phyloP scores from a whole-genome alignment of 2,797 vertebrate genomes.

The Argya squamiceps region DNA sequence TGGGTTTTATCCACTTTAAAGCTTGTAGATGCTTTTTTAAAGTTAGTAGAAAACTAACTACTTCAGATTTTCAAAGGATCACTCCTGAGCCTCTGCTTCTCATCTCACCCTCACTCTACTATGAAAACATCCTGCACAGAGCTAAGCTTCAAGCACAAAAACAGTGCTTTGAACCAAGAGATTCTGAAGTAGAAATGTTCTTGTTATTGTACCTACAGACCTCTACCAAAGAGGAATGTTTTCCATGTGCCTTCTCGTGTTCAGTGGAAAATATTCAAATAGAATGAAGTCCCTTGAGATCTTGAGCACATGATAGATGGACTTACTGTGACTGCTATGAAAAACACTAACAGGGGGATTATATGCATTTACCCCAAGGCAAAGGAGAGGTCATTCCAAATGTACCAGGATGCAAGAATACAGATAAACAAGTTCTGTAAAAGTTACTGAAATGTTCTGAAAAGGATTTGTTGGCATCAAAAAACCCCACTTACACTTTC shows the following conservation, averaged over 20 bases:
- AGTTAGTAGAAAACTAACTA: neutral
- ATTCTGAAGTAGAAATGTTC: neutral
- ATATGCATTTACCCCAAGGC: neutral
- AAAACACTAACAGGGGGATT: neutral
- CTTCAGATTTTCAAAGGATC: neutral
- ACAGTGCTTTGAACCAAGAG: neutral
- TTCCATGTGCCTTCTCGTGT: neutral
- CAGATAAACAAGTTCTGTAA: neutral
- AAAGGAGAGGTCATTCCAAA: neutral
- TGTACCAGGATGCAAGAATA: neutral
- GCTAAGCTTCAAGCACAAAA: neutral
- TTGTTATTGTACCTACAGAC: neutral
- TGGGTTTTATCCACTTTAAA: neutral
- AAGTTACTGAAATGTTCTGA: neutral
- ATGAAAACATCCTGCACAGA: neutral
- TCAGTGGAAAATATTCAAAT: neutral
- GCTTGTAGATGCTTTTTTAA: neutral
- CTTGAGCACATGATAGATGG: neutral
- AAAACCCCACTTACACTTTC: neutral
- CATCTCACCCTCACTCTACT: neutral
- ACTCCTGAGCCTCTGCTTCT: neutral
- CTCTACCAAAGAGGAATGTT: neutral
- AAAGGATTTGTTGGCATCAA: neutral
- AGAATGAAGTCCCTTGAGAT: neutral
- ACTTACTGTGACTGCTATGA: neutral